phyloP scores from a whole-genome alignment of 2,888 invertebrate species.

The Drosophila dives region DNA sequence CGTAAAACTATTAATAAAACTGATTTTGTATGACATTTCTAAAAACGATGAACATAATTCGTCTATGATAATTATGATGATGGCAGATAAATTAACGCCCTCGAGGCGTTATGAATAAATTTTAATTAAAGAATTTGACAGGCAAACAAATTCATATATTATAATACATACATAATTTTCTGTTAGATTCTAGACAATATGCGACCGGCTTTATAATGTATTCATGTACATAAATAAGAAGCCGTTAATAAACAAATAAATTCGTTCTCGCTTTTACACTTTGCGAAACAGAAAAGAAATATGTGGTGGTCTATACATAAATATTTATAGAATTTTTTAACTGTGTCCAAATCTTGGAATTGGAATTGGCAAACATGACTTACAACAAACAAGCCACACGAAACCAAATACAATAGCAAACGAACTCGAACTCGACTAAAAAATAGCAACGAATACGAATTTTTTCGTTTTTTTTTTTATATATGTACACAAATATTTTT shows the following conservation, averaged over 20 bases:
- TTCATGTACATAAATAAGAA: slow-evolving; percentile 55
- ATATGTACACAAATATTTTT: slow-evolving; percentile 36
- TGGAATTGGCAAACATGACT: slow-evolving; percentile 23
- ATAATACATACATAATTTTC: neutral
- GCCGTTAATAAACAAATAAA: slow-evolving; percentile 73
- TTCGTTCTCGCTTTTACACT: slow-evolving; percentile 60
- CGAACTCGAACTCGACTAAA: slow-evolving; percentile 19
- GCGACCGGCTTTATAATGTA: slow-evolving; percentile 17
- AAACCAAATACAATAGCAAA: slow-evolving; percentile 29
- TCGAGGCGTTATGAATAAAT: slow-evolving; percentile 65
- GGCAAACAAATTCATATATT: slow-evolving; percentile 7
- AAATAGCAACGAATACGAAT: slow-evolving; percentile 33
- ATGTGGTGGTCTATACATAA: slow-evolving; percentile 25
- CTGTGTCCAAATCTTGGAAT: slow-evolving; percentile 2
- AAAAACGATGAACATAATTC: slow-evolving; percentile 37
- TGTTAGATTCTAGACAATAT: slow-evolving; percentile 20
- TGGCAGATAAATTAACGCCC: slow-evolving; percentile 76
- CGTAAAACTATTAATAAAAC: slow-evolving; percentile 62
- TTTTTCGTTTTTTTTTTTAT: slow-evolving; percentile 4
- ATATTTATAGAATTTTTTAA: slow-evolving; percentile 26
- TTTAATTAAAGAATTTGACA: slow-evolving; percentile 44
- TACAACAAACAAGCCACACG: slow-evolving; percentile 30
- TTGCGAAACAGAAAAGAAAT: slow-evolving; percentile 11
- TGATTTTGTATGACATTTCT: slow-evolving; percentile 71
- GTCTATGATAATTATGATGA: slow-evolving; percentile 51